Evolutionary conservation across 2,888 invertebrate genomes (phyloP), one percentile per base, ranked within the genome.

Genomic region (Eugnorisma glareosa): DNA sequence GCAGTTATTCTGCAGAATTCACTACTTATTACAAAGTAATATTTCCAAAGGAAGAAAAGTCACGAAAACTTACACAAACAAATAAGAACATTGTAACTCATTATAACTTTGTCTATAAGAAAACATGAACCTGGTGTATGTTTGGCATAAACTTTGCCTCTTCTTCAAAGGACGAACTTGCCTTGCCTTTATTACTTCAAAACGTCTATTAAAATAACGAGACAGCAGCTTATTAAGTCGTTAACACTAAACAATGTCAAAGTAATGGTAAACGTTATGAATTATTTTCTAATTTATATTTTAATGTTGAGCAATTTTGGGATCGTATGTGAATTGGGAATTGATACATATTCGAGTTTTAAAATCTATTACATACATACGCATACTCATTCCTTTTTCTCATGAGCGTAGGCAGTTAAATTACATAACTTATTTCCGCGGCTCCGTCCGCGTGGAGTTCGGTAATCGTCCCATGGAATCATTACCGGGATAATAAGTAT

Each of bases 71-170:
- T 87, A 87, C 88, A 90, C 87, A 89, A 90, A 90, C 90, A 89
- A 86, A 88, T 85, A 76, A 73, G 73, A 89, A 91, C 90, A 88
- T 89, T 87, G 87, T 88, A 91, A 92, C 92, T 93, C 92, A 92
- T 93, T 93, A 93, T 90, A 93, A 93, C 92, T 93, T 93, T 73
- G 87, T 78, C 84, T 79, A 86, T 86, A 88, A 84, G 88, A 86
- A 90, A 91, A 91, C 89, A 88, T 82, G 73, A 80, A 84, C 75
- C 79, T 74, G 74, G 73, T 85, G 80, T 89, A 85, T 89, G 88
- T 91, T 86, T 86, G 78, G 35, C 63, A n/a, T 59, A 77, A 89
- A 90, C 86, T 90, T 90, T 73, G 78, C 73, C 69, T 87, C 86
- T 79, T 86, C 74, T 82, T 77, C 77, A 79, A 85, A 86, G 77